A percentile compares a stretch with the other conserved stretches of the same genome.
Evolutionary conservation across 2,113 vertebrate genomes (phyloP).

Genomic region (Tychaedon coryphoeus): DNA sequence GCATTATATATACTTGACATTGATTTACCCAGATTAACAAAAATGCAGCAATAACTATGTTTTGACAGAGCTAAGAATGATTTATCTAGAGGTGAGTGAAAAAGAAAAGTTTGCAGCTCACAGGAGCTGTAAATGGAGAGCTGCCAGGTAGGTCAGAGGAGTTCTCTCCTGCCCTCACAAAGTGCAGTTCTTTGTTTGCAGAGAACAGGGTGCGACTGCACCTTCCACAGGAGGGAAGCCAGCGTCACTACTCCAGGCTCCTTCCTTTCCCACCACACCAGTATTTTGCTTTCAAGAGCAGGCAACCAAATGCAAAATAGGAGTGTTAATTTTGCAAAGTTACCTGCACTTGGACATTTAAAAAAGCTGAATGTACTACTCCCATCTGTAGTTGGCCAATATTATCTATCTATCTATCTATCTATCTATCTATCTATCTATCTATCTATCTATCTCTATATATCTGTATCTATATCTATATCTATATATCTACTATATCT

Average conservation of each 20-base stretch:
- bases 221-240: background rate
- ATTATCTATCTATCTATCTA: too few species aligned
- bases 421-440: background rate
- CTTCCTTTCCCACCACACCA: background rate
- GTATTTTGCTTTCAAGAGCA: background rate
- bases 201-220: background rate
- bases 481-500: background rate
- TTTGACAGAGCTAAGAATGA: background rate
- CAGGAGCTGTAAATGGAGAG: background rate
- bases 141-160: conserved; percentile 36
- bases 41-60: background rate
- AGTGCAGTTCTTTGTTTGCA: background rate
- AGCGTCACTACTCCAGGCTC: background rate
- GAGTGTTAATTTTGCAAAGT: background rate
- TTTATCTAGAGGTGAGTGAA: background rate
- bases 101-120: background rate
- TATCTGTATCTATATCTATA: background rate
- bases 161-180: background rate
- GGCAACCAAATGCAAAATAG: background rate
- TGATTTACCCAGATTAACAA: background rate
- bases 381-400: background rate
- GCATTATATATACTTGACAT: background rate
- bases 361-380: background rate
- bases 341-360: background rate
- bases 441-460: background rate